Base-by-base conservation (phyloP, 2,797 vertebrate species). In the Threskiornis aethiopicus region DNA sequence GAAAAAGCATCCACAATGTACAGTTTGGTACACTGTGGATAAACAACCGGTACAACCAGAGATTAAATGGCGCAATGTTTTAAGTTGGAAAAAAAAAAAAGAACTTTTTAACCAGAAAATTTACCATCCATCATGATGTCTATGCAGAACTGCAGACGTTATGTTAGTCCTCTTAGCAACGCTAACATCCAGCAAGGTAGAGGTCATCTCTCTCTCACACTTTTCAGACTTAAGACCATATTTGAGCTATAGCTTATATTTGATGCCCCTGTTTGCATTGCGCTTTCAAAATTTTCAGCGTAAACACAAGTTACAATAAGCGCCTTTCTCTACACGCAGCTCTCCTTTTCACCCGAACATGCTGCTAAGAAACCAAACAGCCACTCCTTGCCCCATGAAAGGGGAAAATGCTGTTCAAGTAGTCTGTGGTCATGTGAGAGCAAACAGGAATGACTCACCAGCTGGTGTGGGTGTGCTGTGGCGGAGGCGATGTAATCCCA, bases 291-390 rank as follows among this genome's bases (percentile, higher is more conserved):
- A 93, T 90, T 96, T 96, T 93, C 90, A 97, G 86, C 85, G 80
- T 91, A 98, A 98, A 97, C 87, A 96, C 11, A 51, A 93, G 85
- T 84, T 97, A 83, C 94, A 96, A 87, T 96, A 96, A 88, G 19
- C 1, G 4, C 44, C 85, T 84, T 81, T 95, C 84, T 97, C 66
- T 84, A 46, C 62, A 52, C 0, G 2, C 83, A 95, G 33, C 70
- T 95, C 75, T 92, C 62, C 70, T 94, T 93, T 79, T 51, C 62
- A 88, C 80, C 41, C 3, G 0, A 71, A 86, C 13, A 11, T 22
- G 91, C 89, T 96, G 42, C 89, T 97, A 67, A 93, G 84, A 77
- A 81, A 92, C 62, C 90, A 93, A 78, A 73, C 59, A 91, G 88
- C 57, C 89, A 35, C 90, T 96, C 94, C 95, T 91, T 93, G 81